These are phyloP conservation scores for Drosophila kambysellisi DNA, from an alignment of 2,888 invertebrate species.

Conservation along the genomic window DNA sequence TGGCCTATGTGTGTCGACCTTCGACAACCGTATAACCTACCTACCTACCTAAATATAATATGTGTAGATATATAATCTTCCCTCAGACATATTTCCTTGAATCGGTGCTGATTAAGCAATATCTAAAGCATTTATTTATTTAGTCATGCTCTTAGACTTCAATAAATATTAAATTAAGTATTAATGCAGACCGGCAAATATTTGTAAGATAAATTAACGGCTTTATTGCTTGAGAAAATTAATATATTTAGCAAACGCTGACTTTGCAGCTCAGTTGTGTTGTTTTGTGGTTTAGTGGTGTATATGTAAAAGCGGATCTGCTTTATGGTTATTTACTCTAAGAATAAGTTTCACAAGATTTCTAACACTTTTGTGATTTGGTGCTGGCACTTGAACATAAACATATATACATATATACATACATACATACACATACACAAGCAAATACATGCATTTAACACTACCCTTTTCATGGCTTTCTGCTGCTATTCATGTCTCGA, in stretches of 20 bases:
- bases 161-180: not conserved
- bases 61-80: not conserved
- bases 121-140: not conserved
- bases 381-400: slow-evolving; percentile 34
- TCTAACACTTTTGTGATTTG: slow-evolving; percentile 21
- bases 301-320: slow-evolving; percentile 14
- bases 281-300: slow-evolving; percentile 5
- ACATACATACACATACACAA: slow-evolving; percentile 5
- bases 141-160: not conserved
- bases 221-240: slow-evolving; percentile 1
- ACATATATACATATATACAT: not conserved
- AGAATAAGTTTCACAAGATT: slow-evolving; percentile 13
- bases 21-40: no score
- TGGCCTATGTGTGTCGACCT: no score
- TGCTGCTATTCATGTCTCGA: slow-evolving; percentile 23
- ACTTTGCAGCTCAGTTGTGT: slow-evolving; percentile 1
- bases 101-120: not conserved
- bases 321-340: slow-evolving; percentile 28
- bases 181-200: not conserved
- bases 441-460: slow-evolving; percentile 6
- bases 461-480: slow-evolving; percentile 25
- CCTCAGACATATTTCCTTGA: not conserved
- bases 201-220: not conserved
- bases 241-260: slow-evolving; percentile 13
- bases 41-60: not conserved